These are phyloP conservation scores for Leptodactylus fuscus DNA, from an alignment of 2,113 vertebrate species.

Conservation along the genomic window DNA sequence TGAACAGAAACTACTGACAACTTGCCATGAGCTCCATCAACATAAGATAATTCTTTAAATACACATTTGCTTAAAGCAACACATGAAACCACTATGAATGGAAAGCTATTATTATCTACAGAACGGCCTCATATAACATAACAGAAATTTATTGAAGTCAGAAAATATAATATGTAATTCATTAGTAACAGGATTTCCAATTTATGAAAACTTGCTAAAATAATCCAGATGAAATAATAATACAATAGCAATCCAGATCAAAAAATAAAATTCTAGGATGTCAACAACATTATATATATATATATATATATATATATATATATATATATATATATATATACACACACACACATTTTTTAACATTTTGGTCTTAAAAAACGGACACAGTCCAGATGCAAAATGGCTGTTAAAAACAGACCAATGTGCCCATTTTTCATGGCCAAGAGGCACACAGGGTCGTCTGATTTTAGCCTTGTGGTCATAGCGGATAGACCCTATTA, in stretches of 20 bases:
- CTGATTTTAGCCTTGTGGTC: no score
- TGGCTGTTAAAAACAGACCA: no score
- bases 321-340: no score
- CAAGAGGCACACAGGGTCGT: no score
- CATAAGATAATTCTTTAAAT: neutral
- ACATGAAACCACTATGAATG: neutral
- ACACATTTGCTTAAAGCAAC: neutral
- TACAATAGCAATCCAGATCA: neutral
- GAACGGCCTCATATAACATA: neutral
- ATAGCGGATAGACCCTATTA: no score
- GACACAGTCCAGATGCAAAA: no score
- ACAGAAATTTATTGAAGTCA: neutral
- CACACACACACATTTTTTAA: no score
- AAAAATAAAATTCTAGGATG: no score
- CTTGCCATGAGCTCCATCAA: neutral
- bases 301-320: no score
- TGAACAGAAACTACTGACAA: neutral
- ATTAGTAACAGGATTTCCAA: neutral
- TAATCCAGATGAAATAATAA: neutral
- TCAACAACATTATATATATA: no score
- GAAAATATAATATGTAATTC: neutral
- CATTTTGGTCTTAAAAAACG: no score
- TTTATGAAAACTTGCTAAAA: neutral
- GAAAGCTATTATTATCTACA: neutral
- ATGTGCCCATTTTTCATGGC: no score